A percentile compares a stretch with the other conserved stretches of the same genome.
Conservation (phyloP, 2,888 invertebrate species). For the Melitaea athalia region DNA sequence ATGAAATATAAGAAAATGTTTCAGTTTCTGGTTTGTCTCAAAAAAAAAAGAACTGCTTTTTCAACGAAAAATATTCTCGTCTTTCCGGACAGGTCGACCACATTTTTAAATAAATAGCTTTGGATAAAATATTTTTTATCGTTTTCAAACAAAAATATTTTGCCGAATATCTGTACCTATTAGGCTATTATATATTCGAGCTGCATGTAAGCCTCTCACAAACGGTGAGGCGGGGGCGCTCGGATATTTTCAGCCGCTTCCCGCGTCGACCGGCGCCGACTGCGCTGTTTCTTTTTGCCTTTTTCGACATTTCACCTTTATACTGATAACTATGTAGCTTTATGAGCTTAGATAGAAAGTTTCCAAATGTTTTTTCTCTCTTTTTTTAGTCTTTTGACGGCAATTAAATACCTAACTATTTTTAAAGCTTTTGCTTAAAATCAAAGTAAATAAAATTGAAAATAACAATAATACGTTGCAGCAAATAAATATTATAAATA, state of each 20-base stretch:
- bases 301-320: constrained; percentile 45
- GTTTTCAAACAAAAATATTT: too few species aligned
- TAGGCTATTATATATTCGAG: neutral
- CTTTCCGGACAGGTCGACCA: too few species aligned
- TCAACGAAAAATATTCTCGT: too few species aligned
- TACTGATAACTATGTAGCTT: constrained; percentile 42
- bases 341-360: constrained; percentile 33
- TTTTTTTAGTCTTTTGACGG: constrained; percentile 19
- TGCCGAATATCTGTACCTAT: neutral
- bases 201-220: constrained; percentile 45
- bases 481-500: neutral
- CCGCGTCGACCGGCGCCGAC: constrained; percentile 52
- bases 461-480: neutral
- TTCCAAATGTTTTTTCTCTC: constrained; percentile 20
- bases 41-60: too few species aligned
- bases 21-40: too few species aligned
- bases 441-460: neutral
- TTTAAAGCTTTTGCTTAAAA: neutral
- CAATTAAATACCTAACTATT: constrained; percentile 5
- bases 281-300: constrained; percentile 57
- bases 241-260: constrained; percentile 66
- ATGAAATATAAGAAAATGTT: too few species aligned
- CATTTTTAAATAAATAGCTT: too few species aligned
- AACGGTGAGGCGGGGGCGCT: constrained; percentile 49
- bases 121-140: too few species aligned